A percentile compares a stretch with the other conserved stretches of the same genome.
These are phyloP conservation scores for Homarus gammarus DNA, from an alignment of 2,888 invertebrate genomes.

Conservation along the genomic window DNA sequence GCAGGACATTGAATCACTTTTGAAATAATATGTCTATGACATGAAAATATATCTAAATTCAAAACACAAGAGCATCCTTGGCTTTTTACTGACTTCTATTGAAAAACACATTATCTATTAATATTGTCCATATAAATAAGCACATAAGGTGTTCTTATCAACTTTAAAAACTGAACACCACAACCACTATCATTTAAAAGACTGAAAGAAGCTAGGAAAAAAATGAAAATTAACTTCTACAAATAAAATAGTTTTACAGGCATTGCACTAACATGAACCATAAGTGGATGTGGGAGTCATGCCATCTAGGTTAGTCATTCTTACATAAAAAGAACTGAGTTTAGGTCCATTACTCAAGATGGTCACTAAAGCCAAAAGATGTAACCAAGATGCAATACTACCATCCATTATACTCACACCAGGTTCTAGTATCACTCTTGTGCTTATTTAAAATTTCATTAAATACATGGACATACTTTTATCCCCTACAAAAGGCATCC, in stretches of 20 bases:
- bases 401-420: not conserved
- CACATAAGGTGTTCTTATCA: slow-evolving; percentile 11
- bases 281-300: slow-evolving; percentile 53
- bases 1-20: slow-evolving; percentile 75
- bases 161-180: not conserved
- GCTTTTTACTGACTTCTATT: slow-evolving; percentile 46
- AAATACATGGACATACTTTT: not conserved
- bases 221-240: slow-evolving; percentile 53
- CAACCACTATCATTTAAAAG: slow-evolving; percentile 41
- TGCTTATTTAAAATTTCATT: not conserved
- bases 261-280: slow-evolving; percentile 57
- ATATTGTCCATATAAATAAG: not conserved
- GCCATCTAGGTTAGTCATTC: slow-evolving; percentile 61
- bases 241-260: slow-evolving; percentile 45
- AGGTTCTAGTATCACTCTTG: not conserved
- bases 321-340: slow-evolving; percentile 29
- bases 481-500: not conserved
- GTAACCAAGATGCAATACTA: not conserved
- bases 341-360: not conserved
- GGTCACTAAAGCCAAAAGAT: no score
- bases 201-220: slow-evolving; percentile 46
- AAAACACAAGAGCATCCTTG: slow-evolving; percentile 42
- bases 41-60: slow-evolving; percentile 23
- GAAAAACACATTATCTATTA: slow-evolving; percentile 14
- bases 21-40: slow-evolving; percentile 40